Evolutionary conservation across 2,888 invertebrate species (phyloP).

Genomic region (Sipunculus nudus): DNA sequence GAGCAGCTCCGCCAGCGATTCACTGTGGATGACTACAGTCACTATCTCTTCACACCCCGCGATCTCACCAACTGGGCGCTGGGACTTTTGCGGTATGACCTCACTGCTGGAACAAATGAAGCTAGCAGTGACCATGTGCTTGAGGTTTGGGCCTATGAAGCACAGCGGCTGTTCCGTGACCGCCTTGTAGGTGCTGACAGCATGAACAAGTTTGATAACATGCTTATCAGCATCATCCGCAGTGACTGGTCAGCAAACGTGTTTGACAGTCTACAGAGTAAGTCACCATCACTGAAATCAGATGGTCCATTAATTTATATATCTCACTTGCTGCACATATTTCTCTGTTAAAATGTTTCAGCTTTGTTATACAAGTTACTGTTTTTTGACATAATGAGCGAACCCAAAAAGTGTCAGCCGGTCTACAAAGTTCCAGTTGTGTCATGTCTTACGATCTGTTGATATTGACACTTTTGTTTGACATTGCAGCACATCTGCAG

Average conservation of each 20-base stretch:
- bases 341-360: too few relatives aligned
- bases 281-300: conserved; percentile 16
- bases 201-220: conserved; percentile 73
- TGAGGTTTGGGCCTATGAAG: conserved; percentile 80
- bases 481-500: too few relatives aligned
- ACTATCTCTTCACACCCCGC: conserved; percentile 80
- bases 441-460: too few relatives aligned
- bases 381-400: too few relatives aligned
- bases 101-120: conserved; percentile 53
- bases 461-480: too few relatives aligned
- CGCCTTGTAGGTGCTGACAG: conserved; percentile 76
- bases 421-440: too few relatives aligned
- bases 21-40: conserved; percentile 71
- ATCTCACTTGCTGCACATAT: not conserved
- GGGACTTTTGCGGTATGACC: conserved; percentile 74
- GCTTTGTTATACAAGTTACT: too few relatives aligned
- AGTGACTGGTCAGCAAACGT: conserved; percentile 66
- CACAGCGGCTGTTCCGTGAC: conserved; percentile 79
- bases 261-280: conserved; percentile 51
- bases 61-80: conserved; percentile 80
- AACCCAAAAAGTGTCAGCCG: too few relatives aligned
- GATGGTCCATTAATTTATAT: not conserved
- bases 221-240: conserved; percentile 71
- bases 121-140: conserved; percentile 60
- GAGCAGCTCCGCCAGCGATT: conserved; percentile 62